Base-by-base conservation (phyloP, 2,113 vertebrate species). In the Symphodus melops region DNA sequence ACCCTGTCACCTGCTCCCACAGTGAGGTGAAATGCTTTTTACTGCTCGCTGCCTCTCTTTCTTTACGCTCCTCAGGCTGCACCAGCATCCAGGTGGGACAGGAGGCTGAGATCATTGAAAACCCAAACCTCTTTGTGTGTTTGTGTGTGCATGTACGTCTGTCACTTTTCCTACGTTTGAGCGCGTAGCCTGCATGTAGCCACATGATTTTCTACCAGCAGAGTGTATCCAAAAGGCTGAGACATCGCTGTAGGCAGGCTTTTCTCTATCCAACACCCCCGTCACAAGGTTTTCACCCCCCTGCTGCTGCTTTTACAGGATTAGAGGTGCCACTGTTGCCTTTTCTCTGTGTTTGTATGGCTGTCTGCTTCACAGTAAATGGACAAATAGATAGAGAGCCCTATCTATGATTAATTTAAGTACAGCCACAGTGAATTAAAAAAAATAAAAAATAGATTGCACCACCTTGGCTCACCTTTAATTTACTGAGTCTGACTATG, bases 11-110 rank as follows among this genome's bases (percentile, higher is more conserved):
- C 69, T 68, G 19, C 82, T 85, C 85, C 88, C 80, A 89, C 85
- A 68, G 88, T 67, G 89, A 86, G 85, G 85, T 85, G 76, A 88
- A 90, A 88, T 85, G 77, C 81, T 90, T 89, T 92, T 86, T 75
- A 84, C 82, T 56, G 71, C 80, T 77, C 58, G 66, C 86, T 85
- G 80, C 85, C 48, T 88, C 68, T 81, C 76, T 78, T 65, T 70
- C 48, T 75, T 73, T 66, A 39, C 49, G 76, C 84, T 88, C 83
- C 82, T 79, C 72, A 21, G 72, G 87, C 81, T 71, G 70, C 68
- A 67, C 5, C 64, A 54, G 74, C 86, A 79, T 77, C 75, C 88
- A 82, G 86, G 86, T 90, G 86, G 86, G 84, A 79, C 76, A 77
- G 63, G 65, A 68, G 51, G 56, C 72, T 41, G 20, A 56, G 58